Conservation (phyloP, 2,797 vertebrate genomes). For the Babyrousa celebensis region DNA sequence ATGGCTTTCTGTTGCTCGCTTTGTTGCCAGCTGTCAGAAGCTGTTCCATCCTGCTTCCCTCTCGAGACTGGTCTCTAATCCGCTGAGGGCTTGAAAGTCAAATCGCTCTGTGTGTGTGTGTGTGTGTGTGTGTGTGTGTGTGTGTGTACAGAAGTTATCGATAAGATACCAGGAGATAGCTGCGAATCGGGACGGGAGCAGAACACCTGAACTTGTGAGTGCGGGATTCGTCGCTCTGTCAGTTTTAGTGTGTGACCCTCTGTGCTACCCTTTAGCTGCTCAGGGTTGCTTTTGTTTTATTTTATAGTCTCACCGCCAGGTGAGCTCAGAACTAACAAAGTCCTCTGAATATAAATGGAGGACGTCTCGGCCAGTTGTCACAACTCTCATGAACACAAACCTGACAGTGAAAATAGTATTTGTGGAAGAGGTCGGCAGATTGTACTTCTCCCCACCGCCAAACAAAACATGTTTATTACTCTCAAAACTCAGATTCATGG, state of each 20-base stretch:
- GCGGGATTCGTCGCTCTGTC: neutral
- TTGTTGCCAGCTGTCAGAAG: neutral
- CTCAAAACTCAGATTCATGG: neutral
- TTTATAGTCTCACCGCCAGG: neutral
- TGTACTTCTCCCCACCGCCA: neutral
- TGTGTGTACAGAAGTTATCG: neutral
- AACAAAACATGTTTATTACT: slow-evolving; percentile 19
- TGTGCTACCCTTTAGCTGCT: neutral
- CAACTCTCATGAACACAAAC: neutral
- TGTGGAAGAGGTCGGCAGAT: neutral
- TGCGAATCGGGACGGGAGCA: neutral
- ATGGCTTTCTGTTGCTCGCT: neutral
- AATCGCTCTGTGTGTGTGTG: neutral
- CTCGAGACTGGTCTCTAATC: slow-evolving; percentile 4
- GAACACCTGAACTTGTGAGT: neutral
- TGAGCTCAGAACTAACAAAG: slow-evolving; percentile 22
- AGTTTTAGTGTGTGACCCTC: neutral
- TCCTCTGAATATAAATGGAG: neutral
- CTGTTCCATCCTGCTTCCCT: rapidly evolving
- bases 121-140: too few species aligned
- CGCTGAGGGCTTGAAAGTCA: neutral
- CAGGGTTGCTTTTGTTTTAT: neutral
- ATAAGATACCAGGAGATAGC: neutral
- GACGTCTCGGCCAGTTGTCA: slow-evolving; percentile 27
- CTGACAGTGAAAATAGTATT: slow-evolving; percentile 28